Evolutionary conservation across 2,113 vertebrate species (phyloP).

Genomic region (Alethe diademata): DNA sequence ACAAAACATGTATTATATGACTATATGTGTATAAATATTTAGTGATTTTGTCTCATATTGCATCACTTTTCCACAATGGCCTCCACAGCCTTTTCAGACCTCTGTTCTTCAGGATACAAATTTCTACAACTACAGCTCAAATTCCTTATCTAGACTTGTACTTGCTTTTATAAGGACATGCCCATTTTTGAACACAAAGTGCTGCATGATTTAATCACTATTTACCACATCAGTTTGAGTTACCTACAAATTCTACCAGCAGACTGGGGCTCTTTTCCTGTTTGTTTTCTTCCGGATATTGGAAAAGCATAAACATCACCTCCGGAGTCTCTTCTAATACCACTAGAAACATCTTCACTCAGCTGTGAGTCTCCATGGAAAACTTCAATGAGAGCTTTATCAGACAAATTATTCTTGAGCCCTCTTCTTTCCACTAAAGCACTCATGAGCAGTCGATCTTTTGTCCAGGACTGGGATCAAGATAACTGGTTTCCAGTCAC

Average conservation of each 20-base stretch:
- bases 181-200: neutral
- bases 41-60: neutral
- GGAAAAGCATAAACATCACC: neutral
- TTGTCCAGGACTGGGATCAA: neutral
- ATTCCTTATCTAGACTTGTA: neutral
- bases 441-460: neutral
- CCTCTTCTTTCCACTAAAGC: neutral
- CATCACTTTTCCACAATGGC: neutral
- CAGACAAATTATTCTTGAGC: neutral
- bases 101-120: neutral
- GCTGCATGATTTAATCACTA: neutral
- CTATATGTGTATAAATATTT: neutral
- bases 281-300: neutral
- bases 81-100: neutral
- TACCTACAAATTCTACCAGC: neutral
- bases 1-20: neutral
- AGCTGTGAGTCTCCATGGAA: neutral
- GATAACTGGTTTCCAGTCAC: neutral
- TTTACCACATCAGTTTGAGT: neutral
- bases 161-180: neutral
- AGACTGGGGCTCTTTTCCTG: neutral
- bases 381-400: neutral
- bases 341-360: neutral
- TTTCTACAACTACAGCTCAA: neutral
- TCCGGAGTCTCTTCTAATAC: neutral